A percentile compares a stretch with the other conserved stretches of the same genome.
phyloP scores from a whole-genome alignment of 2,888 invertebrate genomes.

The Morpho helenor region DNA sequence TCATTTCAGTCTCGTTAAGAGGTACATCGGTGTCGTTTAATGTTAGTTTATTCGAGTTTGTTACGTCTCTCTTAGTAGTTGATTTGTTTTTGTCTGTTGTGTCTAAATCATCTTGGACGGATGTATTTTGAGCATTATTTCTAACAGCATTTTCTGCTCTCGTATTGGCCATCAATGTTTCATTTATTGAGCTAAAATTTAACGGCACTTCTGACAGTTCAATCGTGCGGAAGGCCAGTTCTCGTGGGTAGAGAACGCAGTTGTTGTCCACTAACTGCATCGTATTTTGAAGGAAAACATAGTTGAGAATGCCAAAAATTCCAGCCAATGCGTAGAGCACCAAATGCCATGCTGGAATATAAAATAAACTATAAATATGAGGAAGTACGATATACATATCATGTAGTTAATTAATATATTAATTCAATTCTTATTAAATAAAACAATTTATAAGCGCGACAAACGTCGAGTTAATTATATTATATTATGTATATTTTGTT shows the following conservation, averaged over 20 bases:
- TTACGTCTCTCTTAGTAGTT: constrained; percentile 12
- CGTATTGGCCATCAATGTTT: constrained; percentile 8
- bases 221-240: constrained; percentile 49
- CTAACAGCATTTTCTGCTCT: constrained; percentile 13
- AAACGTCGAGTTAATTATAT: no score
- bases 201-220: constrained; percentile 33
- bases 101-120: constrained; percentile 16
- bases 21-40: constrained; percentile 10
- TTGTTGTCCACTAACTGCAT: constrained; percentile 53
- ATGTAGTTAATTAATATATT: no score
- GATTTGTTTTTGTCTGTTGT: constrained; percentile 12
- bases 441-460: no score
- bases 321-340: constrained; percentile 53
- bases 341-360: constrained; percentile 62
- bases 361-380: constrained; percentile 1
- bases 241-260: constrained; percentile 55
- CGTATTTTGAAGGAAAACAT: constrained; percentile 57
- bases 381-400: no score
- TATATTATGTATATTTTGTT: no score
- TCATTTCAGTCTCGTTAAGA: constrained; percentile 12
- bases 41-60: constrained; percentile 2
- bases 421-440: no score
- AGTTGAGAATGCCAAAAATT: constrained; percentile 58
- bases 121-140: constrained; percentile 20
- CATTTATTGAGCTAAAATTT: constrained; percentile 20